Base-by-base conservation (phyloP, 92 coral and sea anemone genomes). In the Hydrozoanthus gracilis region DNA sequence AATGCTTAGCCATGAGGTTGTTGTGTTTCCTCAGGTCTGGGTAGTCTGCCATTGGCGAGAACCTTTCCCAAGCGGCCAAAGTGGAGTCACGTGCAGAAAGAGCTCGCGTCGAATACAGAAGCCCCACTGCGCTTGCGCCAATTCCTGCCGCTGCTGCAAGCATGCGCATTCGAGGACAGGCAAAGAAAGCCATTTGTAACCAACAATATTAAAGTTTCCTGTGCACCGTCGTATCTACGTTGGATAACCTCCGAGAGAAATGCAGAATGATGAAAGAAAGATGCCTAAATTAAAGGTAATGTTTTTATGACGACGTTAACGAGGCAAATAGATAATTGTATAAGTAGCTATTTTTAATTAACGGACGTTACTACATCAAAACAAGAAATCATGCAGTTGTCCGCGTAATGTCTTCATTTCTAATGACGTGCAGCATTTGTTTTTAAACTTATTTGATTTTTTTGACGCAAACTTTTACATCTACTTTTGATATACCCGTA, bases 1-100 rank as follows among this genome's bases (percentile, higher is more conserved):
- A 58, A 55, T 96, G 98, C 75, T 96, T 96, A 4, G 98, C 98
- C 98, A 96, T 94, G 49, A 94, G 89, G 92, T 96, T 96, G 83
- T 96, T 96, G 87, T 96, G 96, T 20, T 89, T 91, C 15, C 98
- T 91, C 78, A 96, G 48, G 69, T 96, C 98, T 18, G 98, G 98
- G 67, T 94, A 96, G 50, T 96, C 98, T 11, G 95, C 94, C 88
- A 93, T 75, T 45, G 98, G 92, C 3, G 74, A 46, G 76, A 71
- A 75, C 5, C 61, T 64, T 44, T 78, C 69, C 68, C 75, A 48
- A 17, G 86, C 86, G 11, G 91, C 65, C 47, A 86, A 51, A 58
- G 60, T 27, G n/a, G 71, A 27, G 52, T 56, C 80, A 60, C 82
- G 86, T 45, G 82, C 86, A 75, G 86, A 67, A 62, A 88, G 83